phyloP scores from a whole-genome alignment of 2,113 vertebrate species.

The Sciurus niger region DNA sequence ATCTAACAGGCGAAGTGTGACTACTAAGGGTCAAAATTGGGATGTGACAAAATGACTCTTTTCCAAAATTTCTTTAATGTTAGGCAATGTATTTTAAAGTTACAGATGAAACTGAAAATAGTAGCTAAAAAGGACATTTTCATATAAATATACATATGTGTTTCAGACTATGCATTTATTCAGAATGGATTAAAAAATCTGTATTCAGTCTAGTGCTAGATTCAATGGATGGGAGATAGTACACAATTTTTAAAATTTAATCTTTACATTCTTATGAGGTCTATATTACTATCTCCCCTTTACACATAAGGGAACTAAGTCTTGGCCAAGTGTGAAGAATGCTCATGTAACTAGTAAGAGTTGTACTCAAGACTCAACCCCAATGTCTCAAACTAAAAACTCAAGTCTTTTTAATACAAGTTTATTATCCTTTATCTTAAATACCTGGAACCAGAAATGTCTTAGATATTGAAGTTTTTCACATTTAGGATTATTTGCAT shows the following conservation, averaged over 20 bases:
- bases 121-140: slow-evolving; percentile 34
- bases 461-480: neutral
- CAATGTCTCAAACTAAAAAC: neutral
- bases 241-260: neutral
- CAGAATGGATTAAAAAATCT: neutral
- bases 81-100: slow-evolving; percentile 18
- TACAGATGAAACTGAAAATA: neutral
- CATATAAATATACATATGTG: neutral
- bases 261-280: neutral
- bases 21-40: neutral
- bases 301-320: neutral
- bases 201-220: neutral
- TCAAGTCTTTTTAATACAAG: neutral
- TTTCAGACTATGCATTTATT: neutral
- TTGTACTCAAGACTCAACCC: slow-evolving; percentile 31
- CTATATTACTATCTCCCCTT: neutral
- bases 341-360: neutral
- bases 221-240: neutral
- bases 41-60: neutral
- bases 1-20: neutral
- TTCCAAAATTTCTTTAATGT: neutral
- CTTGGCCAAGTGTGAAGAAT: neutral
- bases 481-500: neutral
- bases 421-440: neutral
- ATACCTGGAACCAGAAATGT: neutral